Evolutionary conservation across 2,113 vertebrate genomes (phyloP).

Genomic region (Aleadryas rufinucha): DNA sequence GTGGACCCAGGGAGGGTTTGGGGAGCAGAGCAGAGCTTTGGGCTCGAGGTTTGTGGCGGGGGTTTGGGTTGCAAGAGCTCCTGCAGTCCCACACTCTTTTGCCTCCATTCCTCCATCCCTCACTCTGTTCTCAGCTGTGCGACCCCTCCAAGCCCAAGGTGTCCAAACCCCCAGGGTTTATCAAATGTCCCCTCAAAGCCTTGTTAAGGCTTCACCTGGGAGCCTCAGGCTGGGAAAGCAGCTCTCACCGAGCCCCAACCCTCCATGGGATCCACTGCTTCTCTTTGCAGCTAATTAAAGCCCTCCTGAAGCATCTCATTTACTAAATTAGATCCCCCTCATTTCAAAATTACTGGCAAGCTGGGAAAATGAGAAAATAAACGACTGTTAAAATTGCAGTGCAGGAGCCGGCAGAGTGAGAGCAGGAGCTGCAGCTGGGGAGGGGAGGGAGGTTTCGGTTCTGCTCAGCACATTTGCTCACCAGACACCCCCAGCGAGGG

Average conservation of each 20-base stretch:
- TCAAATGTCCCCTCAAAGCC: not conserved
- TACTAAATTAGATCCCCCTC: not conserved
- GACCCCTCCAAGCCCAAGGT: not conserved
- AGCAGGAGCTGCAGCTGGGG: not conserved
- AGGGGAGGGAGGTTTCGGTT: not conserved
- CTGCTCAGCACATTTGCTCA: not conserved
- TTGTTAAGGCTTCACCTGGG: not conserved
- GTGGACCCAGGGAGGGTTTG: not conserved
- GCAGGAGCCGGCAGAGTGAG: not conserved
- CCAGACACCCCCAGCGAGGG: not conserved
- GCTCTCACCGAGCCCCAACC: not conserved
- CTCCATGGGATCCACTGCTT: not conserved
- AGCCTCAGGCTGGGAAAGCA: not conserved
- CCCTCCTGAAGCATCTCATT: not conserved
- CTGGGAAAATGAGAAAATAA: not conserved
- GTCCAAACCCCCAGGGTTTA: not conserved
- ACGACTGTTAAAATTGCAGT: not conserved
- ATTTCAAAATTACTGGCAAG: not conserved
- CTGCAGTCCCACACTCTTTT: not conserved
- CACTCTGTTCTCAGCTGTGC: not conserved
- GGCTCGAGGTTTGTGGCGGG: rapidly evolving
- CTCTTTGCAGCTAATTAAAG: constrained; percentile 13
- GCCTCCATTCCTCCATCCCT: not conserved
- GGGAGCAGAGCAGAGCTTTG: not conserved
- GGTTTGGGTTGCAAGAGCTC: not conserved